A percentile compares a stretch with the other conserved stretches of the same genome.
These are phyloP conservation scores for Didymodactylos carnosus DNA, from an alignment of 2,888 invertebrate species.

Conservation along the genomic window DNA sequence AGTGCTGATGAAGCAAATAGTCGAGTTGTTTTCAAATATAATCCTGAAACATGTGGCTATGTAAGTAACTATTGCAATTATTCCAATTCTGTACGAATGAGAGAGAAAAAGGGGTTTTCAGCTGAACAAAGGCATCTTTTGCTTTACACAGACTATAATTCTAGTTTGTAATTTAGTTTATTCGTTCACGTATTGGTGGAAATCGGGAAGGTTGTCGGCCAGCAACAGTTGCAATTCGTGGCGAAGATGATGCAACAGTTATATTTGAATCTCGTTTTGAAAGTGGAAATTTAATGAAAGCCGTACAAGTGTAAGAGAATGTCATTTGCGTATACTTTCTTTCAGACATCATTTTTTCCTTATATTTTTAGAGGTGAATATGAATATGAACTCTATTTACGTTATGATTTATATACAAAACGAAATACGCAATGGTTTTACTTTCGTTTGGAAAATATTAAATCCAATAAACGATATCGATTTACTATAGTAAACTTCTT, in stretches of 20 bases:
- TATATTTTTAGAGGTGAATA: constrained; percentile 44
- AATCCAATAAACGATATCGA: constrained; percentile 60
- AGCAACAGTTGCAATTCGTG: constrained; percentile 17
- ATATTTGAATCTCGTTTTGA: constrained; percentile 78
- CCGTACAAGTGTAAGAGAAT: constrained; percentile 29
- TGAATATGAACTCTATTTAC: constrained; percentile 70
- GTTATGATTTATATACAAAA: constrained; percentile 43
- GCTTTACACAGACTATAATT: neutral
- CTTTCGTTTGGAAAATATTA: constrained; percentile 65
- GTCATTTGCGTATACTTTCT: neutral
- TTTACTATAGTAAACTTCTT: constrained; percentile 34
- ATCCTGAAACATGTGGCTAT: constrained; percentile 27
- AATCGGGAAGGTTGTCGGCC: constrained; percentile 22
- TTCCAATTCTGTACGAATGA: too few species aligned
- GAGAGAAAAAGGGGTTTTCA: too few species aligned
- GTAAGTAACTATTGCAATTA: too few species aligned
- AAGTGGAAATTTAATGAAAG: constrained; percentile 69
- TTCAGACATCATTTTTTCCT: neutral
- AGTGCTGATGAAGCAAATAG: neutral
- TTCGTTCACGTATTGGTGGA: constrained; percentile 30
- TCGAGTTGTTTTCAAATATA: constrained; percentile 23
- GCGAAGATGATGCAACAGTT: constrained; percentile 23
- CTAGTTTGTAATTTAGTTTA: constrained; percentile 22
- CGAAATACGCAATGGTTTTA: constrained; percentile 88
- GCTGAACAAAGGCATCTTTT: neutral